These are phyloP conservation scores for Nibea coibor DNA, from an alignment of 2,113 vertebrate genomes.

Conservation along the genomic window DNA sequence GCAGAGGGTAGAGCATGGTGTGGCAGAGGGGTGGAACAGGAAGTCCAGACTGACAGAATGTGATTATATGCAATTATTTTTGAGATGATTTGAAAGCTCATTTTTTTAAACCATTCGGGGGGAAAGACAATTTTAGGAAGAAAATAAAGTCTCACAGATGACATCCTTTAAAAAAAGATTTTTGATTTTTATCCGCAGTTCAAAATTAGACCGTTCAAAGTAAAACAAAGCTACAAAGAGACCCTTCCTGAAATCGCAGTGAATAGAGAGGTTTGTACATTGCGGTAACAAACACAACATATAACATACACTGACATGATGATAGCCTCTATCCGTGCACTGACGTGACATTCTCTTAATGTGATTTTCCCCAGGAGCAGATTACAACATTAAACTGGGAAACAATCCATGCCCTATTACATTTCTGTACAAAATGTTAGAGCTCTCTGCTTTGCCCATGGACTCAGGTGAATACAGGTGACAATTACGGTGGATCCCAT, in stretches of 20 bases:
- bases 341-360: neutral
- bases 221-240: neutral
- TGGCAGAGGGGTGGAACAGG: slow-evolving; percentile 62
- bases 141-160: slow-evolving; percentile 10
- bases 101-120: slow-evolving; percentile 37
- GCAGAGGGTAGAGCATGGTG: slow-evolving; percentile 58
- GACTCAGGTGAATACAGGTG: slow-evolving; percentile 16
- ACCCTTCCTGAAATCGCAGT: neutral
- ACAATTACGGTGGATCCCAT: neutral
- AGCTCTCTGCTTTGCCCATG: neutral
- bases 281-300: neutral
- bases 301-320: neutral
- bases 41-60: slow-evolving; percentile 57
- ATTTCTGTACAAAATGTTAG: neutral
- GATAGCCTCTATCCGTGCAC: neutral
- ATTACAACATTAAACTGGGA: neutral
- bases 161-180: neutral
- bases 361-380: neutral
- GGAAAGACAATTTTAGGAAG: neutral
- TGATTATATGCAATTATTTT: slow-evolving; percentile 67
- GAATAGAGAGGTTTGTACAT: neutral
- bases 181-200: slow-evolving; percentile 17
- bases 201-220: neutral
- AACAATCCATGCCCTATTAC: neutral
- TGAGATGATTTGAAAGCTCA: slow-evolving; percentile 53